These are phyloP conservation scores for Nowickia ferox DNA, from an alignment of 2,888 invertebrate genomes.

Conservation along the genomic window DNA sequence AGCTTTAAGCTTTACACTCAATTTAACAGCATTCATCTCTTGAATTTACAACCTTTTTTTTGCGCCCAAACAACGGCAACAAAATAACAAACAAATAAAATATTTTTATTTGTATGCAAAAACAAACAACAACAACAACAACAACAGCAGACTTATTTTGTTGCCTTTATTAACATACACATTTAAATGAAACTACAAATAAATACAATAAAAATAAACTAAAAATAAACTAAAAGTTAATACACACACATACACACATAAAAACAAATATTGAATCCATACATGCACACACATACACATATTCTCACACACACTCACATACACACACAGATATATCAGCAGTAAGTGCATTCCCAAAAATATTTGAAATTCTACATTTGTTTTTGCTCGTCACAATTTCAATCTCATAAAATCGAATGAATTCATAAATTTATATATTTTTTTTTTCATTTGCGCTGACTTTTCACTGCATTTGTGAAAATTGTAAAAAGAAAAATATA, in stretches of 20 bases:
- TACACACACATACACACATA: neutral
- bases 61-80: constrained; percentile 15
- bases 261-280: neutral
- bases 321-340: neutral
- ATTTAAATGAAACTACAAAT: constrained; percentile 32
- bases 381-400: constrained; percentile 46
- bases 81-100: constrained; percentile 59
- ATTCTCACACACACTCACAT: neutral
- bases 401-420: constrained; percentile 64
- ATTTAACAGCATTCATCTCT: constrained; percentile 69
- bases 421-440: constrained; percentile 61
- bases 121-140: neutral
- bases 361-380: constrained; percentile 9
- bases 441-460: constrained; percentile 59
- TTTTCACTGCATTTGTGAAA: constrained; percentile 49
- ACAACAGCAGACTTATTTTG: constrained; percentile 4
- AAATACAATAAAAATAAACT: neutral
- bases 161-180: constrained; percentile 47
- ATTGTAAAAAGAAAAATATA: constrained; percentile 6
- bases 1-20: constrained; percentile 67
- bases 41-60: constrained; percentile 34
- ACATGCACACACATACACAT: neutral
- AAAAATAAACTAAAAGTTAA: neutral
- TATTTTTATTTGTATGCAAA: constrained; percentile 17
- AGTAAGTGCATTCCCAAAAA: constrained; percentile 7